Percentiles rank a stretch among this genome's conserved stretches.
Evolutionary conservation across 1,140 invertebrate species (phyloP).

Genomic region (Drosophila subpulchrella): DNA sequence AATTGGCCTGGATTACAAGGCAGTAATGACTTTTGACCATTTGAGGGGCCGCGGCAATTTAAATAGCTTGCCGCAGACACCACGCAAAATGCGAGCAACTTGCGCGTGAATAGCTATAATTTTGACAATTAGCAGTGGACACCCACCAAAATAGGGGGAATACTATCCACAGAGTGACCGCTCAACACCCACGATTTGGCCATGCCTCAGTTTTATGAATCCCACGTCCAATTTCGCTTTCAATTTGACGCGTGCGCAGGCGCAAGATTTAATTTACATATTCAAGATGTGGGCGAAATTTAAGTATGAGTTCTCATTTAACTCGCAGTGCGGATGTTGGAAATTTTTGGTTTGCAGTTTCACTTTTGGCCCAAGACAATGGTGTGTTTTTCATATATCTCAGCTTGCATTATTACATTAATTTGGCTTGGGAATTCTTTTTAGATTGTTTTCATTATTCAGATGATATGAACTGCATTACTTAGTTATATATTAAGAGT

Average conservation of each 20-base stretch:
- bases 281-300: slow-evolving; percentile 31
- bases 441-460: slow-evolving; percentile 5
- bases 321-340: slow-evolving; percentile 15
- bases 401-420: slow-evolving; percentile 7
- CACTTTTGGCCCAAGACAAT: slow-evolving; percentile 25
- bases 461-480: not conserved
- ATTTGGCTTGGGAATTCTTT: slow-evolving; percentile 7
- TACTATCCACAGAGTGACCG: slow-evolving; percentile 23
- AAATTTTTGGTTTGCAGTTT: slow-evolving; percentile 22
- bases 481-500: not conserved
- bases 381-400: not conserved
- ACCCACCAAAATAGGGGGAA: slow-evolving; percentile 10
- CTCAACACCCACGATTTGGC: slow-evolving; percentile 25
- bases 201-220: slow-evolving; percentile 15
- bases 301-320: slow-evolving; percentile 20
- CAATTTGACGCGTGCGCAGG: slow-evolving; percentile 47
- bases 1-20: slow-evolving; percentile 10
- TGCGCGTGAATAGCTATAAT: slow-evolving; percentile 26
- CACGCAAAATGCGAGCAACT: slow-evolving; percentile 40
- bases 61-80: slow-evolving; percentile 12
- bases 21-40: slow-evolving; percentile 20
- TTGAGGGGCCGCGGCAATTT: slow-evolving; percentile 4
- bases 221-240: slow-evolving; percentile 29
- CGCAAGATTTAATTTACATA: slow-evolving; percentile 43
- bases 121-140: slow-evolving; percentile 27